Percentiles rank a stretch among this genome's conserved stretches.
Evolutionary conservation across 2,888 invertebrate species (phyloP).

Genomic region (Cenopis cana): DNA sequence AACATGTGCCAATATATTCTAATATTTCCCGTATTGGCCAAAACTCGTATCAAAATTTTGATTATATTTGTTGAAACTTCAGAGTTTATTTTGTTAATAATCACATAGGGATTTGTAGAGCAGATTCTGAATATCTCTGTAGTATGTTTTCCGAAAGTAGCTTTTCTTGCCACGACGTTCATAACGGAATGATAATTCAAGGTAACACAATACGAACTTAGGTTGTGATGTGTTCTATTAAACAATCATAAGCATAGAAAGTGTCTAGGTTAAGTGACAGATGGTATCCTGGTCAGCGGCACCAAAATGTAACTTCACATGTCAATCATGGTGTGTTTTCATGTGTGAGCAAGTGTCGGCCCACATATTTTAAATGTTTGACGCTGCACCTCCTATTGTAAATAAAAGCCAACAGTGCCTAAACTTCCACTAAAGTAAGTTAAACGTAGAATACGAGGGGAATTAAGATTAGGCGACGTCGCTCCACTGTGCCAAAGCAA

Average conservation of each 20-base stretch:
- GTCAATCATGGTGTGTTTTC: too few relatives aligned
- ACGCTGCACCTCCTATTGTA: conserved; percentile 46
- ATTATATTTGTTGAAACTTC: conserved; percentile 58
- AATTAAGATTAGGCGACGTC: not conserved
- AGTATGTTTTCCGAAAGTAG: conserved; percentile 32
- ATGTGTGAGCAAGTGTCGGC: not conserved
- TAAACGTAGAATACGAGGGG: conserved; percentile 35
- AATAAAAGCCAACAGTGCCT: conserved; percentile 61
- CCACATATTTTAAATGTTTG: conserved; percentile 3
- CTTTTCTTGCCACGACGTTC: conserved; percentile 25
- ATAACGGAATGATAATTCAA: conserved; percentile 7
- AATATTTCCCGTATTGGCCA: conserved; percentile 48
- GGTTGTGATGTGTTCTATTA: conserved; percentile 36
- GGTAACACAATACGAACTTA: conserved; percentile 28
- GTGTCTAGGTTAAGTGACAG: conserved; percentile 20
- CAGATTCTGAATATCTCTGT: conserved; percentile 30
- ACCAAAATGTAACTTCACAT: not conserved
- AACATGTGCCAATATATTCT: conserved; percentile 56
- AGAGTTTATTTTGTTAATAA: conserved; percentile 61
- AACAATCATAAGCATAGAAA: conserved; percentile 1
- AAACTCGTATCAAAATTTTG: conserved; percentile 49
- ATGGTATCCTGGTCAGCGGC: not conserved
- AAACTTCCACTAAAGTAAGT: conserved; percentile 46
- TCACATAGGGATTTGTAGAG: conserved; percentile 40
- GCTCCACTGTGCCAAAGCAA: conserved; percentile 54